phyloP scores from a whole-genome alignment of 2,888 invertebrate species.

The Scrobipalpa atriplicella region DNA sequence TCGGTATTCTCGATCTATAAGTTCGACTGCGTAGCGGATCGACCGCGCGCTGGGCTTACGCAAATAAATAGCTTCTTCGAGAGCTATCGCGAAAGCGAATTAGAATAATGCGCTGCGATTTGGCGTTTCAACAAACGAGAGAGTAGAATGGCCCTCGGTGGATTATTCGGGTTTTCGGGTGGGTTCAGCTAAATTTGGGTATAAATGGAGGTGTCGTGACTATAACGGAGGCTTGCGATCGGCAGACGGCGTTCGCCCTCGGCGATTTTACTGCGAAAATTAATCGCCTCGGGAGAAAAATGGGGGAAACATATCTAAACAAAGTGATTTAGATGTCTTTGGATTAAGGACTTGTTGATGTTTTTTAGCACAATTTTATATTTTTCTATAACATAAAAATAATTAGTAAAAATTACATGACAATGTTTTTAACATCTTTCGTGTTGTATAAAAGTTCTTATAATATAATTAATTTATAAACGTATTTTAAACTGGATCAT shows the following conservation, averaged over 20 bases:
- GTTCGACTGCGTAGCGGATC: constrained; percentile 52
- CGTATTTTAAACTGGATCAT: too few relatives aligned
- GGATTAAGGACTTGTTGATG: background rate
- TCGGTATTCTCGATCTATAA: constrained; percentile 42
- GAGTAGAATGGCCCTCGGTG: constrained; percentile 74
- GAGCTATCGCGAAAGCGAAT: constrained; percentile 79
- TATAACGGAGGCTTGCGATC: constrained; percentile 54
- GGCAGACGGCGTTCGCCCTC: constrained; percentile 32
- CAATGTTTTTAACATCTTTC: constrained; percentile 44
- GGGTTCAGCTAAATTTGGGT: constrained; percentile 72
- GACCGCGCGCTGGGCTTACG: constrained; percentile 61
- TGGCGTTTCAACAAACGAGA: constrained; percentile 80
- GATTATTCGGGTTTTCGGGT: constrained; percentile 73
- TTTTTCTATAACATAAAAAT: background rate
- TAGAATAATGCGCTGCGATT: constrained; percentile 82
- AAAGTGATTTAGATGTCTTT: constrained; percentile 18
- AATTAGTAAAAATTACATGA: constrained; percentile 53
- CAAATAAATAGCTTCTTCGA: constrained; percentile 79
- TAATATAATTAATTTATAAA: too few relatives aligned
- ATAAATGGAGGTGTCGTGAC: constrained; percentile 75
- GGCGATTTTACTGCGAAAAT: constrained; percentile 30
- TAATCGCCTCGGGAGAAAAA: constrained; percentile 26
- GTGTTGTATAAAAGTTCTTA: too few relatives aligned
- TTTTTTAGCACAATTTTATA: background rate
- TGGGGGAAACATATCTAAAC: constrained; percentile 8